Conservation (phyloP, 1,140 invertebrate genomes). For the Bombus impatiens region DNA sequence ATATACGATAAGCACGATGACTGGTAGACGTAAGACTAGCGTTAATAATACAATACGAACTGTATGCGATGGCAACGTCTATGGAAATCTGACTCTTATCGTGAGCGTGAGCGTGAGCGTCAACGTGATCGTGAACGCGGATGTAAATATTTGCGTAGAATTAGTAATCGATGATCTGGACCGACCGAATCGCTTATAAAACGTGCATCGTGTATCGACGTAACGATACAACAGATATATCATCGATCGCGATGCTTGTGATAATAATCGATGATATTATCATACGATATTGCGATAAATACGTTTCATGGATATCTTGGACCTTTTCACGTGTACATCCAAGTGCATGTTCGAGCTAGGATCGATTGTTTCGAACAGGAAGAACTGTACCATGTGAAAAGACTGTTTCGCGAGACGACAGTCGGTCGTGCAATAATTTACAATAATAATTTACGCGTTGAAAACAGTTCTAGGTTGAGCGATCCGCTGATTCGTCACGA, state of each 20-base stretch:
- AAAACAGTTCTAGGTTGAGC: background rate
- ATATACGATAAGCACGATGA: conserved; percentile 69
- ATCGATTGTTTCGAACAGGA: background rate
- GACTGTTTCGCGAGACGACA: background rate
- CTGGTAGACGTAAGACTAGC: conserved; percentile 69
- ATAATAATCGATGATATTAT: background rate
- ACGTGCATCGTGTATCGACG: too few relatives aligned
- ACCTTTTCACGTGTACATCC: background rate
- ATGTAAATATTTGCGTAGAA: background rate
- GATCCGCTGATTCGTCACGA: conserved; percentile 1
- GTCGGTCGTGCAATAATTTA: background rate
- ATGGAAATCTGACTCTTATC: background rate
- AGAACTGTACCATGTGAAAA: background rate
- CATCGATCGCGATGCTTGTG: conserved; percentile 10
- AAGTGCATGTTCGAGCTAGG: background rate
- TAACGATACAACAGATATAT: conserved; percentile 31
- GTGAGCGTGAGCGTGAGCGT: background rate
- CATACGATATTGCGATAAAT: background rate
- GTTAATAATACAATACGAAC: conserved; percentile 59
- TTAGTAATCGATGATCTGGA: background rate
- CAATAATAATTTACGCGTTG: background rate
- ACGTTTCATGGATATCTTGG: background rate
- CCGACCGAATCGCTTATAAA: background rate
- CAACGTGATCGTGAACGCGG: background rate
- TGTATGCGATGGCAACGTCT: conserved; percentile 20